Evolutionary conservation across 2,113 vertebrate genomes (phyloP), one percentile per base, ranked within the genome.

Genomic region (Stigmatopora nigra): DNA sequence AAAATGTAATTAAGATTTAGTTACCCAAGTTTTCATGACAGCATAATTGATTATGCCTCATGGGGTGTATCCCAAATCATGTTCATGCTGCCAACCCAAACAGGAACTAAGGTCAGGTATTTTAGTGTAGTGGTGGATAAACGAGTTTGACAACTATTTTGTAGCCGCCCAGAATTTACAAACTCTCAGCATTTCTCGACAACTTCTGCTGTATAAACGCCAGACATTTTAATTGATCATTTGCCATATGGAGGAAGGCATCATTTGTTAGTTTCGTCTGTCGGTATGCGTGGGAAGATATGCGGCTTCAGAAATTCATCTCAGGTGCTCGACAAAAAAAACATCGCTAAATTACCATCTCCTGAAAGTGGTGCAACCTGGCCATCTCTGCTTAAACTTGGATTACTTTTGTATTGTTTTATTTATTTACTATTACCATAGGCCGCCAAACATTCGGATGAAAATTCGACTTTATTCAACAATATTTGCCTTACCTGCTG

Each of bases 91-190:
- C 58, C 13, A 55, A 25, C 20, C 4, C 22, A 25, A 14, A 5
- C 19, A 25, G 52, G 58, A 45, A 19, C 5, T 41, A 22, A 22
- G 41, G 41, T 61, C 53, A 19, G 19, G 59, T 15, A 38, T 31
- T 19, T 68, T 12, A 31, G 67, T 38, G 38, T 56, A 77, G n/a
- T n/a, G 25, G 69, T 77, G 57, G 77, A 75, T 20, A 35, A 80
- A 85, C 82, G 56, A 67, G 82, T 87, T 72, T 78, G 74, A 55
- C 79, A 77, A 78, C 69, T 78, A 60, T n/a, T 46, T 48, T 17
- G 41, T 16, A 35, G 22, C 61, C 46, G 31, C 45, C 14, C 1
- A 12, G 19, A 20, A 12, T 11, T 10, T 8, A 63, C 61, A 48
- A 15, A 35, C 20, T 17, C 20, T 0, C 13, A 12, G 17, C 25